These are phyloP conservation scores for Accipiter badius DNA, from an alignment of 2,797 vertebrate genomes.

Conservation along the genomic window DNA sequence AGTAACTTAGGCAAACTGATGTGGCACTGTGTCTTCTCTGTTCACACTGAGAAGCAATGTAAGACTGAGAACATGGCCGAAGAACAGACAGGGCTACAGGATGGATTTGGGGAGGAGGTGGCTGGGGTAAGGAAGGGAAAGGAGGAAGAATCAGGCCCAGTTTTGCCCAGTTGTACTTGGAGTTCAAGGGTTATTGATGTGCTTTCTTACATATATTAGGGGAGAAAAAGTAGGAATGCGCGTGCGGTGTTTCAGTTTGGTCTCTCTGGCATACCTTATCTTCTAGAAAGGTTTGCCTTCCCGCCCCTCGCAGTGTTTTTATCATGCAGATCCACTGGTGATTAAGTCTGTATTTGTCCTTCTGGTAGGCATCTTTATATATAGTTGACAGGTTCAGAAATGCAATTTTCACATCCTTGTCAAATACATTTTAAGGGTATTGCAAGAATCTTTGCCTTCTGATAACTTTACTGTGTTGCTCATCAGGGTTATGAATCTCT, in stretches of 20 bases:
- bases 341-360: neutral
- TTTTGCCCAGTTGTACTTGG: neutral
- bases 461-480: neutral
- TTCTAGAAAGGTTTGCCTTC: neutral
- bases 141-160: neutral
- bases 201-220: neutral
- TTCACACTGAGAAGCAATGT: neutral
- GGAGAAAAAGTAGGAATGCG: neutral
- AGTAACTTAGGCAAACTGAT: neutral
- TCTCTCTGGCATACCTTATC: neutral
- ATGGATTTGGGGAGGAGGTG: neutral
- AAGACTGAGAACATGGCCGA: neutral
- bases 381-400: neutral
- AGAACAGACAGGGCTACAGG: neutral
- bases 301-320: fast-evolving
- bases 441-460: neutral
- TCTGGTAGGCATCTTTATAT: neutral
- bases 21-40: neutral
- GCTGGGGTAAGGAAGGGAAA: neutral
- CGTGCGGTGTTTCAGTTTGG: neutral
- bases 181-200: neutral
- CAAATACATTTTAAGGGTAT: neutral
- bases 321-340: neutral
- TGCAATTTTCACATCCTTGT: neutral
- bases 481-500: neutral